These are phyloP conservation scores for Craterocephalus amniculus DNA, from an alignment of 2,797 vertebrate species.

Conservation along the genomic window DNA sequence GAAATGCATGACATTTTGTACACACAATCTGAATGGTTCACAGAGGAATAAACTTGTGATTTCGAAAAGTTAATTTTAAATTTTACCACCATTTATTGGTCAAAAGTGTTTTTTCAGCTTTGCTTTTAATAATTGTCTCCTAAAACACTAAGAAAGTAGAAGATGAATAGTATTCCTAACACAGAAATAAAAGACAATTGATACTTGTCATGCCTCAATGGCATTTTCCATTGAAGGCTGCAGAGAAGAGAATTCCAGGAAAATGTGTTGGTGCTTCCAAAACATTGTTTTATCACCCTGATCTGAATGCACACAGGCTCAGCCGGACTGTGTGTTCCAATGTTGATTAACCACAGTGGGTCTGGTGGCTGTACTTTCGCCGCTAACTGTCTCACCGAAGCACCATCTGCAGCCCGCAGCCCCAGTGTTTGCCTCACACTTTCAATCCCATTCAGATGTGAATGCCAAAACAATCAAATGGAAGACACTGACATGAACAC, in stretches of 20 bases:
- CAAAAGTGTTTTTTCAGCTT: background rate
- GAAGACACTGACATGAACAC: slow-evolving; percentile 67
- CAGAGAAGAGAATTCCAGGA: slow-evolving; percentile 36
- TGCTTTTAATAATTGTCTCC: background rate
- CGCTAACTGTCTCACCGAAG: slow-evolving; percentile 37
- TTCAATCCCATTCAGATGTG: slow-evolving; percentile 65
- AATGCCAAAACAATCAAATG: slow-evolving; percentile 77
- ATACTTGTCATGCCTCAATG: slow-evolving; percentile 27
- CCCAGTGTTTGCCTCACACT: slow-evolving; percentile 64
- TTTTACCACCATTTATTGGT: background rate
- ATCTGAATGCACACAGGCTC: slow-evolving; percentile 25
- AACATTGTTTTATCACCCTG: slow-evolving; percentile 56
- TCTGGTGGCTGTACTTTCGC: slow-evolving; percentile 48
- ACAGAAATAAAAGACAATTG: slow-evolving; percentile 20
- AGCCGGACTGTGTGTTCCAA: slow-evolving; percentile 36
- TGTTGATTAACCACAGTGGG: slow-evolving; percentile 60
- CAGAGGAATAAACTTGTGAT: background rate
- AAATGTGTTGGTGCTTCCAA: slow-evolving; percentile 52
- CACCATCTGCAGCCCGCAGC: slow-evolving; percentile 63
- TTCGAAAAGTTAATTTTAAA: no score
- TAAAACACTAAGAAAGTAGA: background rate
- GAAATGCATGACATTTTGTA: no score
- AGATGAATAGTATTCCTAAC: background rate
- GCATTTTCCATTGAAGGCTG: slow-evolving; percentile 17
- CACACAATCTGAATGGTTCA: background rate